A percentile compares a stretch with the other conserved stretches of the same genome.
Conservation (phyloP, 2,888 invertebrate species). For the Leucania comma region DNA sequence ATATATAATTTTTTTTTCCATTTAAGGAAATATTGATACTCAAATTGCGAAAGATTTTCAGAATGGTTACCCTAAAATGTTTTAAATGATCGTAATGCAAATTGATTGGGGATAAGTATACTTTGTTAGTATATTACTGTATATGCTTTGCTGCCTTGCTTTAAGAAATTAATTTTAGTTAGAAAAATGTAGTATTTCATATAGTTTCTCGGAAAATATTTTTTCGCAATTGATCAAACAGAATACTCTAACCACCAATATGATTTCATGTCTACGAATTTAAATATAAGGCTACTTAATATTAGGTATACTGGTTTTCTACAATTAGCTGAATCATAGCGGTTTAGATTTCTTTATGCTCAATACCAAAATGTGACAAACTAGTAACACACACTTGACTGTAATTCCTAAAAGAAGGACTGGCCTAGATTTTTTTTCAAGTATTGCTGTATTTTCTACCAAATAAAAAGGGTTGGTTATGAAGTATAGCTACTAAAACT, state of each 20-base stretch:
- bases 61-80: not conserved
- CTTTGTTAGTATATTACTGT: not conserved
- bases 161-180: not conserved
- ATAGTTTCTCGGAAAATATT: not conserved
- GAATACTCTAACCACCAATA: conserved; percentile 25
- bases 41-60: conserved; percentile 21
- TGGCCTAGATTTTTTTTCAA: no score
- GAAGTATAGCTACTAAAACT: not conserved
- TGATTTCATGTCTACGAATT: conserved; percentile 36
- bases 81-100: not conserved
- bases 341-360: conserved; percentile 42
- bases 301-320: conserved; percentile 42
- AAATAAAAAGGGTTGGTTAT: not conserved
- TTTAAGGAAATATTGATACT: conserved; percentile 14
- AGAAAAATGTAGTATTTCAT: not conserved
- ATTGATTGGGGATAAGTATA: not conserved
- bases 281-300: conserved; percentile 33
- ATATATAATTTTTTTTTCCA: no score
- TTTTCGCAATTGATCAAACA: not conserved
- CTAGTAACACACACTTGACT: conserved; percentile 28
- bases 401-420: not conserved
- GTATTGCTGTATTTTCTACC: not conserved
- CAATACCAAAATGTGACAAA: conserved; percentile 53
- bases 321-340: conserved; percentile 32
- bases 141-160: conserved; percentile 2